These are phyloP conservation scores for Onychorhynchus coronatus DNA, from an alignment of 2,113 vertebrate genomes.

Conservation along the genomic window DNA sequence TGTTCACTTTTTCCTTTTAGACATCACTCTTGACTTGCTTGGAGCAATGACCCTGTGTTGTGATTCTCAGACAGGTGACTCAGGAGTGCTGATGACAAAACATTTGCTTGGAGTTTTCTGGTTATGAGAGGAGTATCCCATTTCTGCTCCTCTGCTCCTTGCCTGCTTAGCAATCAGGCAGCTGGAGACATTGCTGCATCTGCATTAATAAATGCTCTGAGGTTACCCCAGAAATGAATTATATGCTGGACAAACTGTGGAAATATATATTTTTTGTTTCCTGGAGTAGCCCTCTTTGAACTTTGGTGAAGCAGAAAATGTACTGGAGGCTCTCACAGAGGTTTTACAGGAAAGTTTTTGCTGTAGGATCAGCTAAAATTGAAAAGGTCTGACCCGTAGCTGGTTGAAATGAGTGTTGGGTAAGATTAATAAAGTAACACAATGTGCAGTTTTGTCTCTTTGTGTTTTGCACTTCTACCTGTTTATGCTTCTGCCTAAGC, in stretches of 20 bases:
- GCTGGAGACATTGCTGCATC: not conserved
- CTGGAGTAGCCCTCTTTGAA: not conserved
- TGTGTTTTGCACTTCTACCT: not conserved
- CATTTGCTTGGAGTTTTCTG: slow-evolving; percentile 11
- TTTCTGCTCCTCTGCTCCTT: not conserved
- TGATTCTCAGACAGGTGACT: slow-evolving; percentile 28
- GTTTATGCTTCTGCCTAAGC: not conserved
- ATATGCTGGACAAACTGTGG: not conserved
- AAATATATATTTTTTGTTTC: not conserved
- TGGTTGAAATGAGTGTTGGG: not conserved
- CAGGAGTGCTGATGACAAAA: slow-evolving; percentile 24
- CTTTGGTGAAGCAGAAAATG: not conserved
- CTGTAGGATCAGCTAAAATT: not conserved
- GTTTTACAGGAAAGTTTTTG: not conserved
- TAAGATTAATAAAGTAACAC: not conserved
- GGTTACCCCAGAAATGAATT: not conserved
- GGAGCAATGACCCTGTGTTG: not conserved
- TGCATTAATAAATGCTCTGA: not conserved
- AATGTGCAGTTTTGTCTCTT: not conserved
- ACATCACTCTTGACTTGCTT: not conserved
- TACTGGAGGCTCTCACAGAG: not conserved
- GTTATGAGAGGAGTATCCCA: not conserved
- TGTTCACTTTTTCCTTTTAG: slow-evolving; percentile 9
- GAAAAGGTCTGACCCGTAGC: not conserved
- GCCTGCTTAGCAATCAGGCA: not conserved